Conservation (phyloP, 2,797 vertebrate genomes). For the Toxotes lorentzi region DNA sequence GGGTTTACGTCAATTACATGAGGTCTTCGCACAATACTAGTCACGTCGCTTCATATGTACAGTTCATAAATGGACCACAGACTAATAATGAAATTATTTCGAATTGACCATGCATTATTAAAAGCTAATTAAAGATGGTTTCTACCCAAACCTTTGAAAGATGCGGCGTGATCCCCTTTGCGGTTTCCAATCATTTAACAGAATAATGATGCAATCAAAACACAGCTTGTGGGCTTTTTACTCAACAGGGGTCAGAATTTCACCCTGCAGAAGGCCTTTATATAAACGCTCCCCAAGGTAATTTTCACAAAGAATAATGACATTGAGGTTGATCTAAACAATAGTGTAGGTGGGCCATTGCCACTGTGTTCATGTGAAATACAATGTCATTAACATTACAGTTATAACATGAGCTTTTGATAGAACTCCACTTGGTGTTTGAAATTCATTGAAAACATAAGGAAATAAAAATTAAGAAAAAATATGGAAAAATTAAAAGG, state of each 20-base stretch:
- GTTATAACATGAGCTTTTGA: background rate
- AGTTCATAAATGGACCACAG: constrained; percentile 3
- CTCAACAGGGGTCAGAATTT: constrained; percentile 20
- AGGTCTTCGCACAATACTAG: background rate
- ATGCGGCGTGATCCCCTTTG: background rate
- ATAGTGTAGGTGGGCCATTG: constrained; percentile 23
- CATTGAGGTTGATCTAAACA: constrained; percentile 37
- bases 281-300: constrained; percentile 32
- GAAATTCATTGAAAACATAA: background rate
- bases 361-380: background rate
- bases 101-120: background rate
- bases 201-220: constrained; percentile 1
- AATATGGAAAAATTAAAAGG: too few relatives aligned
- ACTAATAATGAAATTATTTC: constrained; percentile 1
- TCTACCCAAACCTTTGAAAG: constrained; percentile 1
- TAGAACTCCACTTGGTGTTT: background rate
- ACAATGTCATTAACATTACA: background rate
- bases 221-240: constrained; percentile 17
- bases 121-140: background rate
- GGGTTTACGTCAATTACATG: constrained; percentile 2
- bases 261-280: constrained; percentile 33
- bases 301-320: constrained; percentile 44
- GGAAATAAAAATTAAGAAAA: too few relatives aligned
- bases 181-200: constrained; percentile 25
- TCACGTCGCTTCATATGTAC: background rate